Percentiles rank a stretch among this genome's conserved stretches.
Conservation (phyloP, 2,113 vertebrate genomes). For the Seriola rivoliana region DNA sequence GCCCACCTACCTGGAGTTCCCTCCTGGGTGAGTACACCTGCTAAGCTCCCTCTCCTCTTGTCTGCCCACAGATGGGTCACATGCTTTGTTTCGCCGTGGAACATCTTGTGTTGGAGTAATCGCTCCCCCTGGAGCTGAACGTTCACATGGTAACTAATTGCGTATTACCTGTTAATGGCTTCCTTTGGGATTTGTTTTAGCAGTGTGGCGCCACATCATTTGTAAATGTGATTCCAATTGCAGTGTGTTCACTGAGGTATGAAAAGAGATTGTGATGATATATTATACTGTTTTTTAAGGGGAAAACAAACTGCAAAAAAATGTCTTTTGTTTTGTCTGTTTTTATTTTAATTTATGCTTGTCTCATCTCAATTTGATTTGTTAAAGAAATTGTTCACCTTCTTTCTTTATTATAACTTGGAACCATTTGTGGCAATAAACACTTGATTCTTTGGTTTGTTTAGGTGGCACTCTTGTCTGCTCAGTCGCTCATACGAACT, state of each 20-base stretch:
- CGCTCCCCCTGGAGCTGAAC: conserved; percentile 50
- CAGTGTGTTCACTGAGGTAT: conserved; percentile 28
- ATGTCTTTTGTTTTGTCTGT: not conserved
- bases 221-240: conserved; percentile 64
- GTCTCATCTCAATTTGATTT: not conserved
- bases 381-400: not conserved
- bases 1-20: conserved; percentile 48
- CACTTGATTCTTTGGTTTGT: not conserved
- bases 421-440: not conserved
- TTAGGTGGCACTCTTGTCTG: too few species aligned
- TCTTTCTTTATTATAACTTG: not conserved
- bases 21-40: conserved; percentile 55
- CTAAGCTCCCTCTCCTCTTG: conserved; percentile 1
- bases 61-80: conserved; percentile 58
- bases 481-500: too few species aligned
- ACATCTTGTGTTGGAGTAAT: conserved; percentile 68
- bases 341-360: not conserved
- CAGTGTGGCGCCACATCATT: conserved; percentile 12
- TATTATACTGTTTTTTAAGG: conserved; percentile 19
- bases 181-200: conserved; percentile 60
- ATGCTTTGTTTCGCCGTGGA: conserved; percentile 33
- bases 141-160: conserved; percentile 66
- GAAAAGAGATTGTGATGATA: conserved; percentile 28
- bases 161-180: conserved; percentile 64
- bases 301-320: conserved; percentile 6